A percentile compares a stretch with the other conserved stretches of the same genome.
These are phyloP conservation scores for Lycaon pictus DNA, from an alignment of 2,113 vertebrate species.

Conservation along the genomic window DNA sequence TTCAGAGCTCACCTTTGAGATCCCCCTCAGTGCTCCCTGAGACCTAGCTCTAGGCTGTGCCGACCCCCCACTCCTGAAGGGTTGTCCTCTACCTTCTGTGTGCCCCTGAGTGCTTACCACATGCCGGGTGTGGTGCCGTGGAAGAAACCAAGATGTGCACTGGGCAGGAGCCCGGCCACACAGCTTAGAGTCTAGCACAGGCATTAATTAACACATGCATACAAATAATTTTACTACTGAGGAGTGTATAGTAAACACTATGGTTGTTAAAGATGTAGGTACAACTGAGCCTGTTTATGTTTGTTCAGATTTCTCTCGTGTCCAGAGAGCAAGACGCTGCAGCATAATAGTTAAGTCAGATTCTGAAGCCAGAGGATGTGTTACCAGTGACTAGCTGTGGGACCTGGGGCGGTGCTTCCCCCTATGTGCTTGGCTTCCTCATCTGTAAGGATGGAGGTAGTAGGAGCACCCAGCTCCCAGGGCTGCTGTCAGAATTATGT, in stretches of 20 bases:
- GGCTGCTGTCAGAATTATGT: neutral
- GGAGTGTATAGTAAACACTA: neutral
- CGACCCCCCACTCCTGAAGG: neutral
- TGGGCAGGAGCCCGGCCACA: too few relatives aligned
- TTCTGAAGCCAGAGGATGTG: neutral
- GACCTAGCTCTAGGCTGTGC: neutral
- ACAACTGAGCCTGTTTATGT: neutral
- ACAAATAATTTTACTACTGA: neutral
- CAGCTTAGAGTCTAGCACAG: neutral
- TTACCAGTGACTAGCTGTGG: neutral
- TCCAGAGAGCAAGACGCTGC: neutral
- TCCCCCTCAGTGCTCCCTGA: accelerated
- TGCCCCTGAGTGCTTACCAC: neutral
- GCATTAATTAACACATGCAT: neutral
- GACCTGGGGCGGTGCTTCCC: neutral
- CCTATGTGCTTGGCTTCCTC: neutral
- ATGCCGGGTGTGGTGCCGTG: neutral
- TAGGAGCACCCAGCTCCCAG: too few relatives aligned
- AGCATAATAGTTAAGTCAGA: neutral
- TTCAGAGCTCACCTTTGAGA: neutral
- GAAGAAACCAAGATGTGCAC: neutral
- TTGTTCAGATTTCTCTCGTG: neutral
- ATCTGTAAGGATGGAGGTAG: neutral
- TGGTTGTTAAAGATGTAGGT: neutral
- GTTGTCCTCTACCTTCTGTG: neutral